Percentiles rank a stretch among this genome's conserved stretches.
Conservation (phyloP, 2,113 vertebrate genomes). For the Ptyas mucosa region DNA sequence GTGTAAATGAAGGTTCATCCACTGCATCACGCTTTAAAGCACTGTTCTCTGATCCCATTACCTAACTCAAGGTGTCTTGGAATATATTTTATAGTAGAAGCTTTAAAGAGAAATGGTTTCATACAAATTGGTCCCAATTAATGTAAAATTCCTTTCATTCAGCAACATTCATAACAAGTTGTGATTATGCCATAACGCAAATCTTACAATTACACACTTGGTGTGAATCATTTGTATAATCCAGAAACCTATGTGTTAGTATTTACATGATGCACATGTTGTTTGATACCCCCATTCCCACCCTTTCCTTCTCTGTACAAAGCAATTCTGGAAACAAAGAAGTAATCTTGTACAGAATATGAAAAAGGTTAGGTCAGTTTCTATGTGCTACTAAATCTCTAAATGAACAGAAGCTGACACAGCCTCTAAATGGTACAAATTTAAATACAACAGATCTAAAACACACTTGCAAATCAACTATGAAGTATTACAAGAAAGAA, state of each 20-base stretch:
- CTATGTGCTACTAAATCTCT: background rate
- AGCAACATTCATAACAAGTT: background rate
- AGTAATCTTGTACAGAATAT: background rate
- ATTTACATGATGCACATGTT: background rate
- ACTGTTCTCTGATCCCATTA: constrained; percentile 94
- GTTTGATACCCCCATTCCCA: background rate
- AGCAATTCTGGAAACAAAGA: background rate
- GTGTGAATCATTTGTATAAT: background rate
- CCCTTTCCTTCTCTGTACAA: background rate
- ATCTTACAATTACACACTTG: background rate
- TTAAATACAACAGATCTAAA: background rate
- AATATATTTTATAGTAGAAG: constrained; percentile 6
- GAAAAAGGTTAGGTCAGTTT: background rate
- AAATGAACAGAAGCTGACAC: background rate
- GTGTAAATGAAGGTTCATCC: constrained; percentile 72
- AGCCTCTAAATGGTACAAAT: background rate
- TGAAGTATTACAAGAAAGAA: background rate
- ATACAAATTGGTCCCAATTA: background rate
- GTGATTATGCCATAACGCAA: background rate
- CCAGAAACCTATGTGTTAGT: background rate
- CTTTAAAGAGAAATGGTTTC: constrained; percentile 21
- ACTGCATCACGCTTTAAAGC: constrained; percentile 77
- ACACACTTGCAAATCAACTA: background rate
- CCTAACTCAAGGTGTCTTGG: constrained; percentile 10
- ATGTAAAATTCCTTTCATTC: background rate